Base-by-base conservation (phyloP, 2,888 invertebrate species). In the Norana najaformis region DNA sequence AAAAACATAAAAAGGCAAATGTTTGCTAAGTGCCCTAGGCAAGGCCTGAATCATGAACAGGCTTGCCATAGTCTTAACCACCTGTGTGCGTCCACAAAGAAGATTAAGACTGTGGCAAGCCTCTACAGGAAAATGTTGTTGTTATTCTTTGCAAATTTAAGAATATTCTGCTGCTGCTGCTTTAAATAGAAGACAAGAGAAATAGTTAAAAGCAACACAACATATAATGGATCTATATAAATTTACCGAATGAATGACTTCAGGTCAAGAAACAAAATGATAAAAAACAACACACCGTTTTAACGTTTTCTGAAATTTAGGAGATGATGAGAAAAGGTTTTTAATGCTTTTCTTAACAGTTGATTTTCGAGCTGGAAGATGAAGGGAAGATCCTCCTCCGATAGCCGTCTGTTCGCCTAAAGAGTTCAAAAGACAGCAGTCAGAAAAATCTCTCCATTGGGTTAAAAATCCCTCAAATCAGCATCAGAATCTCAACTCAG, bases 271-370 rank as follows among this genome's bases (percentile, higher is more conserved):
- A 69, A n/a, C 69, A 69, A 5, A 11, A n/a, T n/a, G n/a, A n/a
- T 69, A 8, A n/a, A 69, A 11, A 30, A 16, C 30, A 69, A 23
- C 83, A 89, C 94, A 97, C 97, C 97, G 96, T 94, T 97, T 96
- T 91, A 99, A 95, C 93, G 97, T 97, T 95, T 98, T 99, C 95
- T 98, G 98, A 94, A 99, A 99, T 95, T 99, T 99, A 94, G 98
- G 98, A 89, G 98, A 97, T 20, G 98, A 98, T 0, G 98, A 97
- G 95, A 99, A 99, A 83, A 99, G 96, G 94, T 98, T 98, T 92
- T 98, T 97, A 91, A 99, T 97, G 90, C 95, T 96, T 95, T 97
- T 97, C 91, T 95, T 94, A 93, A 97, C 96, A 93, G 93, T 93
- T 35, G 97, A 96, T 91, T 97, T 96, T 39, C 97, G 95, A 92